Evolutionary conservation across 2,888 invertebrate species (phyloP).

Genomic region (Amphipoea lucens): DNA sequence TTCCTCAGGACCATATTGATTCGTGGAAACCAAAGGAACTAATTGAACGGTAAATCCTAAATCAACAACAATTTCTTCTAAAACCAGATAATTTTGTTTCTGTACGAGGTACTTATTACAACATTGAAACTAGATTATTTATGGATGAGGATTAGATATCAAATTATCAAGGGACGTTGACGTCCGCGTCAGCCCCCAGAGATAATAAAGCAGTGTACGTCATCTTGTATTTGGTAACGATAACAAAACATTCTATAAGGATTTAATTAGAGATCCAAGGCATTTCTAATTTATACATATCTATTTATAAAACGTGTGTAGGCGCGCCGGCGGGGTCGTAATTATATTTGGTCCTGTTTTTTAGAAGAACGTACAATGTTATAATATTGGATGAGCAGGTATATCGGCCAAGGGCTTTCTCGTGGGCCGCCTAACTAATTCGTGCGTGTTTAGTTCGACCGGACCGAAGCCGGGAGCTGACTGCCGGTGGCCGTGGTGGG

Average conservation of each 20-base stretch:
- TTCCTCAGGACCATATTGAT: slow-evolving; percentile 15
- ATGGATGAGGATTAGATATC: slow-evolving; percentile 33
- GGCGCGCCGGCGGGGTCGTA: slow-evolving; percentile 24
- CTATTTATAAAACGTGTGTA: slow-evolving; percentile 46
- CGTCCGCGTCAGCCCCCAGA: slow-evolving; percentile 25
- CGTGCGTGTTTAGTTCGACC: slow-evolving; percentile 38
- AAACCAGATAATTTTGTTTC: slow-evolving; percentile 8
- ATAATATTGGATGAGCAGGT: slow-evolving; percentile 35
- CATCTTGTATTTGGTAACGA: slow-evolving; percentile 40
- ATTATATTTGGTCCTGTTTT: slow-evolving; percentile 52
- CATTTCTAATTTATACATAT: slow-evolving; percentile 31
- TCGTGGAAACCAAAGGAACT: not conserved
- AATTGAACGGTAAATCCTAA: not conserved
- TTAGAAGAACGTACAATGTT: slow-evolving; percentile 23
- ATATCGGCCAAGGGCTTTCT: slow-evolving; percentile 41
- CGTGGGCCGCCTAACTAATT: slow-evolving; percentile 38
- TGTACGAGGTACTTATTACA: slow-evolving; percentile 4
- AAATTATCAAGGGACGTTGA: slow-evolving; percentile 40
- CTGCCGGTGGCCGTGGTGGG: slow-evolving; percentile 5
- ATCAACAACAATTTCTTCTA: slow-evolving; percentile 1
- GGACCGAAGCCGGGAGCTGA: slow-evolving; percentile 4
- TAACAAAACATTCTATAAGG: slow-evolving; percentile 44
- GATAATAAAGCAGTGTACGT: slow-evolving; percentile 47
- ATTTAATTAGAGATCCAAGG: slow-evolving; percentile 43
- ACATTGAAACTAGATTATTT: slow-evolving; percentile 34